Evolutionary conservation across 2,888 invertebrate genomes (phyloP).

Genomic region (Nemapogon koenigi): DNA sequence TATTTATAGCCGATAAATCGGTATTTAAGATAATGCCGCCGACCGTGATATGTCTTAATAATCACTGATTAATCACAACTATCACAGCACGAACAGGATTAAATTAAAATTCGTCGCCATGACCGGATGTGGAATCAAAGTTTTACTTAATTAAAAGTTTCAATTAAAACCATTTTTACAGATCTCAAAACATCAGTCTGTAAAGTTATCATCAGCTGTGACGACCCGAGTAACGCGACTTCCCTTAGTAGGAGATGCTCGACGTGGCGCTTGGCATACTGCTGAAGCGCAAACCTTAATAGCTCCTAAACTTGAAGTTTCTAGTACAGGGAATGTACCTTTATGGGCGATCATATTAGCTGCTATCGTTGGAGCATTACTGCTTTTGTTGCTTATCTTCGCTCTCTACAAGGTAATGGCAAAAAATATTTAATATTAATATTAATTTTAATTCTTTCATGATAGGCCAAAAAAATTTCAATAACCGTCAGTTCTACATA

Average conservation of each 20-base stretch:
- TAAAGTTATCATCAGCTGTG: conserved; percentile 79
- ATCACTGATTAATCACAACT: too few relatives aligned
- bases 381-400: conserved; percentile 79
- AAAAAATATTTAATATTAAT: too few relatives aligned
- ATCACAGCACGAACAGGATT: too few relatives aligned
- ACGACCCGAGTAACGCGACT: conserved; percentile 75
- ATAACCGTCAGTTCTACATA: too few relatives aligned
- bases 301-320: conserved; percentile 68
- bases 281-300: conserved; percentile 78
- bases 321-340: conserved; percentile 75
- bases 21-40: too few relatives aligned
- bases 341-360: conserved; percentile 88
- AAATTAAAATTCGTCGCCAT: too few relatives aligned
- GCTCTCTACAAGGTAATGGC: conserved; percentile 84
- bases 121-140: too few relatives aligned
- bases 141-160: too few relatives aligned
- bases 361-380: conserved; percentile 80
- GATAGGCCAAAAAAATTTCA: too few relatives aligned
- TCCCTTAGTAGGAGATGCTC: conserved; percentile 72
- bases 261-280: conserved; percentile 64
- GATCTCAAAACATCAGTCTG: conserved; percentile 45
- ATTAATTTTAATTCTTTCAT: too few relatives aligned
- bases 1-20: too few relatives aligned
- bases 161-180: conserved; percentile 20
- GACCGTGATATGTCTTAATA: too few relatives aligned